Conservation (phyloP, 2,888 invertebrate species). For the Euproctis similis region DNA sequence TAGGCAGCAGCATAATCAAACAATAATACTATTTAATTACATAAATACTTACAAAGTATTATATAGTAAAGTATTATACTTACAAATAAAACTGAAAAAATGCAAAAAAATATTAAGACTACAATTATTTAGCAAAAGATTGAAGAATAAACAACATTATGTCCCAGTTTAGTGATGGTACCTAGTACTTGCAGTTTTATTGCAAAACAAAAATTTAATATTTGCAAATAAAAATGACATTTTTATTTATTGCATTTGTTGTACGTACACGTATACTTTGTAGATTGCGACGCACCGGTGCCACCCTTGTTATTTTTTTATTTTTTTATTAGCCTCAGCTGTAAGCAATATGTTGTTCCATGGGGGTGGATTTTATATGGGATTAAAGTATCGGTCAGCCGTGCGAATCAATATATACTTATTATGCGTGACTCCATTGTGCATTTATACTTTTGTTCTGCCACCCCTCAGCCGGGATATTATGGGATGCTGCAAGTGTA, state of each 20-base stretch:
- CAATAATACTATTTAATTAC: no score
- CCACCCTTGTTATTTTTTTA: slow-evolving; percentile 22
- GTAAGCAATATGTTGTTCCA: slow-evolving; percentile 56
- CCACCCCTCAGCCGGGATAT: slow-evolving; percentile 21
- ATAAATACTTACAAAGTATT: no score
- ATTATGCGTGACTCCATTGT: slow-evolving; percentile 43
- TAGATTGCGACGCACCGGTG: slow-evolving; percentile 16
- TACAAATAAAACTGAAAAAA: no score
- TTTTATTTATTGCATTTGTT: slow-evolving; percentile 28
- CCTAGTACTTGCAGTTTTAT: no score
- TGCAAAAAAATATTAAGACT: no score
- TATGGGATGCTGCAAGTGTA: slow-evolving; percentile 15
- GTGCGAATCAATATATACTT: slow-evolving; percentile 52
- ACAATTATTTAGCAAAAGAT: no score
- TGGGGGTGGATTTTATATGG: slow-evolving; percentile 45
- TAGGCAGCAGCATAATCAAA: no score
- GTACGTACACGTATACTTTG: no score
- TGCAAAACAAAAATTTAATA: slow-evolving; percentile 1
- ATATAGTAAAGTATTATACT: no score
- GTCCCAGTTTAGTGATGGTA: no score
- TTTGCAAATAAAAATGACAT: slow-evolving; percentile 17
- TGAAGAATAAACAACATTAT: no score
- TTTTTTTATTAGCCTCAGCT: slow-evolving; percentile 43
- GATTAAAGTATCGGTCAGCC: slow-evolving; percentile 55
- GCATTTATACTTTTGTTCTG: slow-evolving; percentile 38